Evolutionary conservation across 2,888 invertebrate species (phyloP).

Genomic region (Andrena bucephala): DNA sequence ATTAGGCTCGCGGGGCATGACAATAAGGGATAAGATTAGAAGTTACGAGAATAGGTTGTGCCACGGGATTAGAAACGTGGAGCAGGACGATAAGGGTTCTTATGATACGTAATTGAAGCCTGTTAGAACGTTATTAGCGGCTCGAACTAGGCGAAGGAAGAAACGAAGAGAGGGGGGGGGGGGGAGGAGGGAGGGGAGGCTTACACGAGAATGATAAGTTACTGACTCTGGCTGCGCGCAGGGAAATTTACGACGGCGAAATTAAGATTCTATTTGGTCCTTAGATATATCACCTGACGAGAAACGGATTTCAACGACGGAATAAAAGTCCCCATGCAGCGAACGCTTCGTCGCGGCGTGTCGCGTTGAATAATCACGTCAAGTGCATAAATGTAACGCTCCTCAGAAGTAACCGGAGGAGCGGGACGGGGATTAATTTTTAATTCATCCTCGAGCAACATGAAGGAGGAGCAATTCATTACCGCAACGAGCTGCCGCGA

Average conservation of each 20-base stretch:
- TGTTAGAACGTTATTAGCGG: slow-evolving; percentile 50
- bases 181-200: background rate
- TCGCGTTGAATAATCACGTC: slow-evolving; percentile 31
- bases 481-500: slow-evolving; percentile 3
- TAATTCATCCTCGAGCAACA: slow-evolving; percentile 26
- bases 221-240: background rate
- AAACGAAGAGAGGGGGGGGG: background rate
- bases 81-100: slow-evolving; percentile 54
- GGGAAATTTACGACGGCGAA: slow-evolving; percentile 43
- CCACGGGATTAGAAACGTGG: slow-evolving; percentile 56
- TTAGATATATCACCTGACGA: slow-evolving; percentile 26
- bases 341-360: slow-evolving; percentile 17
- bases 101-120: slow-evolving; percentile 33
- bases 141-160: slow-evolving; percentile 30
- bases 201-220: slow-evolving; percentile 37
- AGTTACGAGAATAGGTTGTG: slow-evolving; percentile 49
- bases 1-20: slow-evolving; percentile 31
- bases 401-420: slow-evolving; percentile 27
- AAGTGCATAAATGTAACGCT: slow-evolving; percentile 15
- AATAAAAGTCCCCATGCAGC: slow-evolving; percentile 24
- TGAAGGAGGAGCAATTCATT: slow-evolving; percentile 26
- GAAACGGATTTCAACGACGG: slow-evolving; percentile 26
- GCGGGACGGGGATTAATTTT: slow-evolving; percentile 29
- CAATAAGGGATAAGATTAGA: slow-evolving; percentile 56
- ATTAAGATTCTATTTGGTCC: slow-evolving; percentile 54